Evolutionary conservation across 2,797 vertebrate species (phyloP), one percentile per base, ranked within the genome.

Genomic region (Phrynocephalus guinanensis): DNA sequence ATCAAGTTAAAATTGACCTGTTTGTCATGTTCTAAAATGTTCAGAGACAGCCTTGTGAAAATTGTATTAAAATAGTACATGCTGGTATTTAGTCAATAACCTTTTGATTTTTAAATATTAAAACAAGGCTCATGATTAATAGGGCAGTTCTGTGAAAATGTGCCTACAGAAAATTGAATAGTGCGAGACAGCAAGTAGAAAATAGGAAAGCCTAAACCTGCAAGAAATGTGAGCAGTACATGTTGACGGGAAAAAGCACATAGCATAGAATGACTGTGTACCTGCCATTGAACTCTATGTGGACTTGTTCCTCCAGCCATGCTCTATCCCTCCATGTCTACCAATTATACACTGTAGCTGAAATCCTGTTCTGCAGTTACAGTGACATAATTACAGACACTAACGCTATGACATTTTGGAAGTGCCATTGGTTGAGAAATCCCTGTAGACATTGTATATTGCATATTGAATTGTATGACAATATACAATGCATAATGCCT

Each of bases 91-190:
- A 60, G 67, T 10, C 52, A 73, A 16, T 80, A 73, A 44, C 24
- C 6, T 79, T 86, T 79, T 79, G 24, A 81, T 44, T 70, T 86
- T 66, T 82, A 71, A 33, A 81, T 52, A 66, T 24, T 28, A 28
- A 63, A 48, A 63, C 26, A 76, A 82, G 33, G 48, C 13, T 44
- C 26, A 66, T 50, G 20, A 63, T 87, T 82, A 50, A 75, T 26
- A 48, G 38, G 70, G 38, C 33, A 63, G 26, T 73, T 73, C 28
- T 76, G 52, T 48, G 10, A 66, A 75, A 33, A 67, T 50, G 10
- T 50, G 18, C 50, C 3, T 82, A 48, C 75, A 13, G 71, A 76
- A 87, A 82, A 13, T 52, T 76, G 28, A 75, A 33, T 76, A 0
- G 28, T 33, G 28, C 8, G 38, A 87, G 28, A 79, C 13, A 67